Evolutionary conservation across 2,888 invertebrate species (phyloP), one percentile per base, ranked within the genome.

Genomic region (Yponomeuta sedellus): DNA sequence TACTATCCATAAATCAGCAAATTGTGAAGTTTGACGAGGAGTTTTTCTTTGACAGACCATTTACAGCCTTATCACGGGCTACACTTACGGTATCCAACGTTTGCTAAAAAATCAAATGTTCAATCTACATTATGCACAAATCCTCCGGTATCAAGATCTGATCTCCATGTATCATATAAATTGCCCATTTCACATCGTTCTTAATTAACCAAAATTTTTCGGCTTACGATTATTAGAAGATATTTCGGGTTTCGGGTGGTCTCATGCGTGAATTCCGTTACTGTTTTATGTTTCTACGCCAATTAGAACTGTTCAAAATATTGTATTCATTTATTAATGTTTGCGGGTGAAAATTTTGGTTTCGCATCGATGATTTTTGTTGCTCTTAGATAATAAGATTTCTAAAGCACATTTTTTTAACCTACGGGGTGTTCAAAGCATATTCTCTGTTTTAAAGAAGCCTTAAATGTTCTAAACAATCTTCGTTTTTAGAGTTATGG

Each of bases 101-200:
- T 44, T 6, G 11, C 5, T 44, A n/a, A 44, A 44, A 44, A 52
- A 1, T 12, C 1, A 52, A 52, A 52, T 52, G 44, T 52, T 52
- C 16, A 12, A 52, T 52, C 44, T 52, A 52, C 44, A 52, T 52
- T 58, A 58, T 22, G 58, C 20, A 19, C 19, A 58, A 58, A 19
- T 22, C 64, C 28, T 22, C 62, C 59, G 73, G 67, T 76, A 78
- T 77, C 76, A 72, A 74, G 44, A 76, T 73, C 71, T 73, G 70
- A 69, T 72, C 72, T 72, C 72, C 73, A 74, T 75, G 75, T 72
- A 76, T 77, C 75, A 75, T 73, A 79, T 76, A 77, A 80, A 79
- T 80, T 80, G 78, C 71, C 71, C 75, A 77, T 73, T 76, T 71
- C 75, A 75, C 76, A 76, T 77, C 71, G 75, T 70, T 77, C 74